These are phyloP conservation scores for Drosophila quasianomalipes DNA, from an alignment of 2,888 invertebrate species.

Conservation along the genomic window DNA sequence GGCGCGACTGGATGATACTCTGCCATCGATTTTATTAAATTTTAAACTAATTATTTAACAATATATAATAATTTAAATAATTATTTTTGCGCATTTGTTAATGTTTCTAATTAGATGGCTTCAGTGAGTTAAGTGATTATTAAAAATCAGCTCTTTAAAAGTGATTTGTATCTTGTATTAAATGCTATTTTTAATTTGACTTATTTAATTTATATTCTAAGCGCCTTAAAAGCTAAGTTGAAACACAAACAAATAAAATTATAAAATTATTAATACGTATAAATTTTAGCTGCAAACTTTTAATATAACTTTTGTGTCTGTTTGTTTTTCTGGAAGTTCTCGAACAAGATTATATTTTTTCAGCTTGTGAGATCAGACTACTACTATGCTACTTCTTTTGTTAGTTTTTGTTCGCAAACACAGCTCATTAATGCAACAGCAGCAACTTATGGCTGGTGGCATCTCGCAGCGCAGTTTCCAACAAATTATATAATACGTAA, in stretches of 20 bases:
- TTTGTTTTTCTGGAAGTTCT: neutral
- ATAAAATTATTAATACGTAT: neutral
- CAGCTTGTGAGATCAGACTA: neutral
- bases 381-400: too few relatives aligned
- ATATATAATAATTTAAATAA: neutral
- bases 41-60: neutral
- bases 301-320: neutral
- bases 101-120: too few relatives aligned
- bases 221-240: neutral
- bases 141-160: neutral
- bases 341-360: neutral
- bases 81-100: neutral
- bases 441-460: slow-evolving; percentile 54
- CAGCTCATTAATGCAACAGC: slow-evolving; percentile 52
- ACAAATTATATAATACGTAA: slow-evolving; percentile 76
- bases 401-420: slow-evolving; percentile 4
- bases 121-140: neutral
- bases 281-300: neutral
- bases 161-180: too few relatives aligned
- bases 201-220: neutral
- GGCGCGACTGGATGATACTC: slow-evolving; percentile 22
- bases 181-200: neutral
- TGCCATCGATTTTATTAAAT: neutral
- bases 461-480: slow-evolving; percentile 54
- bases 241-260: neutral